Evolutionary conservation across 2,888 invertebrate species (phyloP), one percentile per base, ranked within the genome.

Genomic region (Cordilura impudica): DNA sequence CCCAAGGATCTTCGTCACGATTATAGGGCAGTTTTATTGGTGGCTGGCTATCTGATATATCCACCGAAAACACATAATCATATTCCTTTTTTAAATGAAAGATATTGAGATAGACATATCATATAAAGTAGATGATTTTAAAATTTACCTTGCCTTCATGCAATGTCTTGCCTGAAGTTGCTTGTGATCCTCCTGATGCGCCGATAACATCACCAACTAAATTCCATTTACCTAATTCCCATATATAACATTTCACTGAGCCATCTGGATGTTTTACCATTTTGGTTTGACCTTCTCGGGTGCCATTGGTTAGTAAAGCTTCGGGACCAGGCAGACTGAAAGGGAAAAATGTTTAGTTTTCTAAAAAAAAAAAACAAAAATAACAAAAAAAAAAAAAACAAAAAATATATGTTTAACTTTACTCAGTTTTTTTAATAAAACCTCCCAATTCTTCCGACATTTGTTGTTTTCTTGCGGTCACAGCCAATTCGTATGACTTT

Each of bases 11-110:
- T 83, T 99, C 96, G 18, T 92, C 93, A 76, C 92, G 92, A 89
- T 99, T 98, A 88, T 94, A 99, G 0, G 98, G 98, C 81, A 99
- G 91, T 88, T 98, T 97, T 16, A 98, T 91, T 0, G 97, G 93
- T 0, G 96, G 96, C 56, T 93, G 93, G 0, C 95, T 96, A 86
- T 98, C 98, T 86, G 97, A 96, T 69, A 98, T 94, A 85, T 98
- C 98, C 14, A 99, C 97, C 82, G 94, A 95, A 89, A 99, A 98
- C 26, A 98, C 98, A 90, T 93, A 98, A 90, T 99, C 99, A 87
- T 98, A 99, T 85, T 96, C 95, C 86, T 87, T 53, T n/a, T 87
- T 53, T n/a, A n/a, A n/a, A n/a, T n/a, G n/a, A n/a, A n/a, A n/a
- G n/a, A n/a, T n/a, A n/a, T n/a, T n/a, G n/a, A n/a, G n/a, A n/a